Percentiles rank a stretch among this genome's conserved stretches.
Evolutionary conservation across 2,113 vertebrate species (phyloP).

Genomic region (Bagarius yarrelli): DNA sequence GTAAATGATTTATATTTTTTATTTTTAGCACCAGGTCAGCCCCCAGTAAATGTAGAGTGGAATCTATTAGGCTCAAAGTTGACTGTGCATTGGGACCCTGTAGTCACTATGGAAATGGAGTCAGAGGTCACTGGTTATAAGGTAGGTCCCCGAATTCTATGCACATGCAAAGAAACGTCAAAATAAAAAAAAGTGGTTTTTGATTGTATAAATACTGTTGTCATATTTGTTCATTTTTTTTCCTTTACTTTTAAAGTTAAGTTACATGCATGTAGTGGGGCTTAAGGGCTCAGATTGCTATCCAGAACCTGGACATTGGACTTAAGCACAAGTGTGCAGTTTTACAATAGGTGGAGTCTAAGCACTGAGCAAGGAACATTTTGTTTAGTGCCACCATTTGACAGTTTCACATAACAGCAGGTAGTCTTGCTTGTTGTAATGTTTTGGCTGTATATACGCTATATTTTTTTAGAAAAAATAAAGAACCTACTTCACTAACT

Average conservation of each 20-base stretch:
- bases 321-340: neutral
- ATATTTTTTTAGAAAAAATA: too few species aligned
- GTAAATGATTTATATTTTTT: neutral
- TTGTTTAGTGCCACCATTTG: neutral
- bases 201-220: neutral
- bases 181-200: neutral
- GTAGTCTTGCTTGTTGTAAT: neutral
- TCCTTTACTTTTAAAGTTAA: neutral
- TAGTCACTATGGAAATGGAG: conserved; percentile 88
- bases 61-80: conserved; percentile 86
- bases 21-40: conserved; percentile 83
- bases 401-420: neutral
- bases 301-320: neutral
- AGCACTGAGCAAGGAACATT: neutral
- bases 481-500: too few species aligned
- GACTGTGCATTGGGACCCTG: conserved; percentile 89
- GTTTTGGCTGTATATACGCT: neutral
- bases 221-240: neutral
- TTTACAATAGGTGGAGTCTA: neutral
- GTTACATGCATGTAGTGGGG: neutral
- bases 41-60: conserved; percentile 88
- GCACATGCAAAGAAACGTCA: conserved; percentile 2
- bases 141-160: conserved; percentile 67
- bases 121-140: conserved; percentile 92
- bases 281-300: neutral